These are phyloP conservation scores for cattle (Bos taurus) DNA, from an alignment of 2,113 vertebrate genomes.

Conservation along the genomic window DNA sequence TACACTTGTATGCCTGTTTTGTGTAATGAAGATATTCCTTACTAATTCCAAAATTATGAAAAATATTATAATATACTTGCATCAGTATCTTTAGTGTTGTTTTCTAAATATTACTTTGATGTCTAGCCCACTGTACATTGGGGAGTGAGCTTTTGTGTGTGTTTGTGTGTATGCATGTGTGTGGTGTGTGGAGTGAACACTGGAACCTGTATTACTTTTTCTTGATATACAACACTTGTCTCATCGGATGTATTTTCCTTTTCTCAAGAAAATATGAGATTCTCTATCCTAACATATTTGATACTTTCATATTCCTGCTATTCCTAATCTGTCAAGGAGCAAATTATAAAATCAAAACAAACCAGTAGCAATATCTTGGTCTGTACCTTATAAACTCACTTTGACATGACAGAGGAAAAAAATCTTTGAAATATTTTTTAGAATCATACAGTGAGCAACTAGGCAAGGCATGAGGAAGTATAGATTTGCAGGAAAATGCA, in stretches of 20 bases:
- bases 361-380: not conserved
- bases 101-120: not conserved
- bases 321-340: not conserved
- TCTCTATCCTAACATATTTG: not conserved
- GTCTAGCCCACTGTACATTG: not conserved
- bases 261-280: not conserved
- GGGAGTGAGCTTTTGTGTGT: not conserved
- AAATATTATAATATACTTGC: not conserved
- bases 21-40: not conserved
- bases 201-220: not conserved
- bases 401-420: not conserved
- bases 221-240: not conserved
- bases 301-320: not conserved
- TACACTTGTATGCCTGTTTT: not conserved
- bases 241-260: not conserved
- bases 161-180: not conserved
- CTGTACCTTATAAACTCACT: not conserved
- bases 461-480: not conserved
- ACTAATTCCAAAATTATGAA: not conserved
- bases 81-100: not conserved
- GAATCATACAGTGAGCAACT: not conserved
- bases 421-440: not conserved
- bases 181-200: not conserved
- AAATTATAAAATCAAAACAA: not conserved
- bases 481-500: not conserved